These are phyloP conservation scores for Puntigrus tetrazona DNA, from an alignment of 2,113 vertebrate genomes.

Conservation along the genomic window DNA sequence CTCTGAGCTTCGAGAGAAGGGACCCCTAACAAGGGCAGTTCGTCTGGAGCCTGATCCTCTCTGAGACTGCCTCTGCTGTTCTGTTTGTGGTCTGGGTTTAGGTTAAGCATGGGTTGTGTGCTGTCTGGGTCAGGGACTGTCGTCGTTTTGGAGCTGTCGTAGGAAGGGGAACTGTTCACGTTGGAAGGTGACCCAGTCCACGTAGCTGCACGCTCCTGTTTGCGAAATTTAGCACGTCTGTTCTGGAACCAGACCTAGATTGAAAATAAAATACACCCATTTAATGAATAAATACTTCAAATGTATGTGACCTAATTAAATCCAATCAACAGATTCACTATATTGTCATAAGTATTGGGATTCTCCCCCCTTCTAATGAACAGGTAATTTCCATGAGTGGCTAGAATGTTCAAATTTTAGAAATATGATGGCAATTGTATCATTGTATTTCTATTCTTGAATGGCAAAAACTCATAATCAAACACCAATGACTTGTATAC, in stretches of 20 bases:
- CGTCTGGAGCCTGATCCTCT: conserved; percentile 71
- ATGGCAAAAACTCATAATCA: no score
- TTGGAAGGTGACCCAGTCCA: conserved; percentile 82
- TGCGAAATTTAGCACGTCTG: conserved; percentile 92
- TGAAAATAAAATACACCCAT: not conserved
- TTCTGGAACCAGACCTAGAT: conserved; percentile 95
- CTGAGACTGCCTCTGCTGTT: conserved; percentile 73
- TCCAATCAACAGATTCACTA: not conserved
- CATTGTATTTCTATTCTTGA: no score
- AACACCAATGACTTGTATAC: no score
- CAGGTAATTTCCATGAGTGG: no score
- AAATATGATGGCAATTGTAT: no score
- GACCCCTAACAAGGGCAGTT: conserved; percentile 60
- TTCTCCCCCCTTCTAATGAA: no score
- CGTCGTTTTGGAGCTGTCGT: conserved; percentile 87
- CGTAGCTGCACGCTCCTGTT: conserved; percentile 89
- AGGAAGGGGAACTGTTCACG: conserved; percentile 83
- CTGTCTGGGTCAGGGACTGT: conserved; percentile 91
- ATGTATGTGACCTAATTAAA: not conserved
- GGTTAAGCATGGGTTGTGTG: conserved; percentile 84
- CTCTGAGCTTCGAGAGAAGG: not conserved
- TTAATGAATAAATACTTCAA: not conserved
- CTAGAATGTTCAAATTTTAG: no score
- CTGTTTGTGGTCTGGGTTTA: conserved; percentile 75
- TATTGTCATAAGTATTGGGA: no score